Evolutionary conservation across 2,888 invertebrate species (phyloP), one percentile per base, ranked within the genome.

Genomic region (Pseudococcus longispinus): DNA sequence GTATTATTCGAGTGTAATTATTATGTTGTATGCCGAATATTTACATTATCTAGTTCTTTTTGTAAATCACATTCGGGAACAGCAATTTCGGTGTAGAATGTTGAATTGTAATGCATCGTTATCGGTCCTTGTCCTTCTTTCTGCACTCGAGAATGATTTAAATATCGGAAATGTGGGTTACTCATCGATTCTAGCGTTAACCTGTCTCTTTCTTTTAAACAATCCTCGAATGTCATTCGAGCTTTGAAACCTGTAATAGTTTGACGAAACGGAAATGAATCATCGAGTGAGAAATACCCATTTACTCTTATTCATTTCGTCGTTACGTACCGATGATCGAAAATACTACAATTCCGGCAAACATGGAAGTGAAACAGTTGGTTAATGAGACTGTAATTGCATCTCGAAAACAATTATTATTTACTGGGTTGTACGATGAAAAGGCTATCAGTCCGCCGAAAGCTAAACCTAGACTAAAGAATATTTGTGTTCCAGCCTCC

Each of bases 391-490:
- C 97, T 92, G 96, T 94, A 86, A 98, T 93, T 9, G 98, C 97
- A 91, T 98, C 98, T 88, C 97, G 93, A 90, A 96, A 97, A 91
- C 97, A 98, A 91, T 98, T 98, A 91, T 98, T 98, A 90, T 98
- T 97, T 2, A 97, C 96, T 0, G 98, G 97, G 91, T 98, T 98
- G 91, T 98, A 98, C 0, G 98, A 98, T 0, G 97, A 96, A 90
- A 98, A 98, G 0, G 98, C 98, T 88, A 98, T 98, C 55, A 98
- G 92, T 11, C 98, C 98, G 15, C 98, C 98, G 89, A 98, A 98
- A 0, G 98, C 98, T 83, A 98, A 92, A 11, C 98, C 98, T 88
- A 98, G 93, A 0, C 98, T 98, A 91, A 98, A 98, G 92, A 98
- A 98, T 89, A 98, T 98, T 91, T 98, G 98, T 0, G 98, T 98